Conservation (phyloP, 2,113 vertebrate genomes). For the Macrotis lagotis region DNA sequence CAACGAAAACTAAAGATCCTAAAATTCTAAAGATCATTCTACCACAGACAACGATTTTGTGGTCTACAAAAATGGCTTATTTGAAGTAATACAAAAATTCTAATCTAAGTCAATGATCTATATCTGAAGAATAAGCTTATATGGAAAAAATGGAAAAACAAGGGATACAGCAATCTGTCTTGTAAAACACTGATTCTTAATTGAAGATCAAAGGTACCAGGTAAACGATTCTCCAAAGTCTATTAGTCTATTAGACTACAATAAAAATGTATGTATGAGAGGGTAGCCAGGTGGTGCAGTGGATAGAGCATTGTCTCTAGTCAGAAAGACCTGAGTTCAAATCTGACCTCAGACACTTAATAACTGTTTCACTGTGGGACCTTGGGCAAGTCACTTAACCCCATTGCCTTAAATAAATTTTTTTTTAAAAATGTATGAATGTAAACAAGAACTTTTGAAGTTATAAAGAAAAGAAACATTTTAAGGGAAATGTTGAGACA, state of each 20-base stretch:
- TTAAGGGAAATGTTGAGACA: not conserved
- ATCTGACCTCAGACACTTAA: too few species aligned
- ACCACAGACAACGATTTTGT: not conserved
- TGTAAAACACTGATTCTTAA: not conserved
- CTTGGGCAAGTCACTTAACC: too few species aligned
- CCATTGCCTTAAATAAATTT: too few species aligned
- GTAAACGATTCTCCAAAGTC: not conserved
- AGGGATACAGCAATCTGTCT: not conserved
- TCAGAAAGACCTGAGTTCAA: too few species aligned
- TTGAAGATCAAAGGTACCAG: not conserved
- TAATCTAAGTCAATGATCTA: not conserved
- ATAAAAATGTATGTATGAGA: not conserved
- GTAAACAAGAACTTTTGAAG: not conserved
- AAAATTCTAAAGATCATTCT: not conserved
- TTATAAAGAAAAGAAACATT: not conserved
- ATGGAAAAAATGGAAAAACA: not conserved
- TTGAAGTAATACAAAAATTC: not conserved
- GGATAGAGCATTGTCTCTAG: too few species aligned
- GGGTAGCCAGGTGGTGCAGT: too few species aligned
- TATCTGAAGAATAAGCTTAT: not conserved
- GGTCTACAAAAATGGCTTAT: not conserved
- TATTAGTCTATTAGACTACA: not conserved
- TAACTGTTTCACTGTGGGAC: too few species aligned
- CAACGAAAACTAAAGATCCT: rapidly evolving
- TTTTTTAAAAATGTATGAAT: too few species aligned